These are phyloP conservation scores for Danio kyathit DNA, from an alignment of 2,797 vertebrate genomes.

Conservation along the genomic window DNA sequence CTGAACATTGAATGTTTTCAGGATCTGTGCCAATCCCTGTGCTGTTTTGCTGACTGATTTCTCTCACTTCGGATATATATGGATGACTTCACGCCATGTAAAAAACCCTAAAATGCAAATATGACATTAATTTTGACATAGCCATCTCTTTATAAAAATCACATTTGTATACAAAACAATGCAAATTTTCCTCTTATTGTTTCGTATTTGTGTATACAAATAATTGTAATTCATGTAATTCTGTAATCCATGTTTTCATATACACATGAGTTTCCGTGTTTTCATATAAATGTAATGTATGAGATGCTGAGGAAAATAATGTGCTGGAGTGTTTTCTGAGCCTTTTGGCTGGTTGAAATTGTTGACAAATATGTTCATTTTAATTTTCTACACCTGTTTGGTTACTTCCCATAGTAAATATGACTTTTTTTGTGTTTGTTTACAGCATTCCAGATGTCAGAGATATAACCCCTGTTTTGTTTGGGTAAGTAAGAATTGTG, in stretches of 20 bases:
- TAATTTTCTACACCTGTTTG: not conserved
- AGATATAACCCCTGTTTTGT: not conserved
- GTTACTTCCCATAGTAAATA: not conserved
- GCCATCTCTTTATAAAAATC: not conserved
- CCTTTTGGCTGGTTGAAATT: not conserved
- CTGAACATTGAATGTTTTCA: not conserved
- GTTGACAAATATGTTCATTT: not conserved
- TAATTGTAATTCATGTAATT: not conserved
- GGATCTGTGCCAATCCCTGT: not conserved
- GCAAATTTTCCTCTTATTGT: not conserved
- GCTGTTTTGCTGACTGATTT: constrained; percentile 2
- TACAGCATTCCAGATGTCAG: not conserved
- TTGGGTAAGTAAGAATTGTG: not conserved
- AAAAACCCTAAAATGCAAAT: constrained; percentile 19
- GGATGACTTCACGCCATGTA: not conserved
- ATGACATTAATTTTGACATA: constrained; percentile 1
- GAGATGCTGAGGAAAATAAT: not conserved
- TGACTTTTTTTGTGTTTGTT: not conserved
- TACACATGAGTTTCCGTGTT: not conserved
- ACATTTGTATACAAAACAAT: not conserved
- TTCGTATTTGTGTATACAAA: constrained; percentile 2
- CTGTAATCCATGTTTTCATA: constrained; percentile 4
- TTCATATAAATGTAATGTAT: not conserved
- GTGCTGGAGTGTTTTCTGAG: not conserved
- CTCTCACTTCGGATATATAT: constrained; percentile 2